phyloP scores from a whole-genome alignment of 2,797 vertebrate genomes.

The Mus caroli region DNA sequence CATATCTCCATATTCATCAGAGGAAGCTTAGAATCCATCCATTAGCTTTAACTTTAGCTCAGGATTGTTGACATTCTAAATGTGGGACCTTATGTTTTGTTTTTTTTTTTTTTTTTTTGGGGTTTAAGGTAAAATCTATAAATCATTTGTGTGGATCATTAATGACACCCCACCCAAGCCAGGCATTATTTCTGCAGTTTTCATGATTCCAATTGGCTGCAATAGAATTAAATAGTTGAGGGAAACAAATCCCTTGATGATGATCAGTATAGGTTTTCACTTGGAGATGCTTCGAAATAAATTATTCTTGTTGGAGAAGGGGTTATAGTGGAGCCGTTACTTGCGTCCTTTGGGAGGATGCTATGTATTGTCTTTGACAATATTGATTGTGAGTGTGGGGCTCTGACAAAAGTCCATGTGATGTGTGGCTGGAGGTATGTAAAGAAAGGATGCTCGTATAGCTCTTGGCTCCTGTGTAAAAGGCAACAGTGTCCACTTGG shows the following conservation, averaged over 20 bases:
- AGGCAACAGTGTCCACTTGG: neutral
- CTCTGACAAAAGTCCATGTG: neutral
- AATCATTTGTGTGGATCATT: neutral
- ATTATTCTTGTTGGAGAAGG: neutral
- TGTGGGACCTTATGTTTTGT: neutral
- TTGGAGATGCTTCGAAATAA: conserved; percentile 22
- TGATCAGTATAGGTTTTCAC: neutral
- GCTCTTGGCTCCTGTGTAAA: neutral
- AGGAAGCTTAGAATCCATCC: neutral
- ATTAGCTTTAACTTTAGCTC: neutral
- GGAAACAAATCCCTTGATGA: neutral
- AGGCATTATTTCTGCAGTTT: neutral
- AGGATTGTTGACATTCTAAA: neutral
- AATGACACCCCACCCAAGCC: neutral
- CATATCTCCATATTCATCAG: neutral
- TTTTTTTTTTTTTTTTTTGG: no score
- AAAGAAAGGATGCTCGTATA: neutral
- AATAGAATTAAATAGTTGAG: neutral
- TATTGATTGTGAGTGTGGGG: neutral
- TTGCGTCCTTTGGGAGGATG: neutral
- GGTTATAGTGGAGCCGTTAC: neutral
- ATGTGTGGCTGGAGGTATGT: neutral
- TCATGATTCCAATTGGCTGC: neutral
- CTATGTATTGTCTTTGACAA: neutral
- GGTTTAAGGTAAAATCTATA: neutral